Percentiles rank a stretch among this genome's conserved stretches.
Conservation (phyloP, 1,140 invertebrate genomes). For the Acromyrmex charruanus region DNA sequence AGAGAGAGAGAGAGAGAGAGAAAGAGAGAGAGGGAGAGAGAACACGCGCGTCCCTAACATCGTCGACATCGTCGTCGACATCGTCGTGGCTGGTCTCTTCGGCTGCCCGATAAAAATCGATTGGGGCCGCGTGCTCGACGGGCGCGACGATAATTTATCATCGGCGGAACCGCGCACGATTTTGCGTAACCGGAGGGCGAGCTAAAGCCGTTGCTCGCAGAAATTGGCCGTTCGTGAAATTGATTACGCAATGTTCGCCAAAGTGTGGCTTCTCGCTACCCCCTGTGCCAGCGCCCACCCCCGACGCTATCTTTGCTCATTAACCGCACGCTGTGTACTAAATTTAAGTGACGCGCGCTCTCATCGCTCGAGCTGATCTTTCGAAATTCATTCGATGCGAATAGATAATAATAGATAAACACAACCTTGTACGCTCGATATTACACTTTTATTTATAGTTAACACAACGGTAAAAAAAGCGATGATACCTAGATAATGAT, state of each 20-base stretch:
- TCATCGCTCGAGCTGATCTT: conserved; percentile 38
- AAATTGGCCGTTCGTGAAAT: conserved; percentile 76
- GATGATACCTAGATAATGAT: not conserved
- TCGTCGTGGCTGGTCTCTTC: conserved; percentile 14
- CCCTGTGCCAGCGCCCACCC: not conserved
- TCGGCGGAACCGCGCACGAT: conserved; percentile 70
- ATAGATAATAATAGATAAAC: conserved; percentile 47
- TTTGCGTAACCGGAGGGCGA: conserved; percentile 74
- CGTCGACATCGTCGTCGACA: conserved; percentile 14
- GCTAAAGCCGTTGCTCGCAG: conserved; percentile 64
- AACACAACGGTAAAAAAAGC: not conserved
- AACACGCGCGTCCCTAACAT: not conserved
- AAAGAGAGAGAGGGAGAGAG: conserved; percentile 1
- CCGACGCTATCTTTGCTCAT: conserved; percentile 55
- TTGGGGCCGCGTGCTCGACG: conserved; percentile 63
- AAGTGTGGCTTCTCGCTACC: conserved; percentile 49
- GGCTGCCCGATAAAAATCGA: conserved; percentile 68
- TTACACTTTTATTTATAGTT: not conserved
- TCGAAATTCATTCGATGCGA: conserved; percentile 39
- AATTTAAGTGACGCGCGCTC: conserved; percentile 38
- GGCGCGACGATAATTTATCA: conserved; percentile 74
- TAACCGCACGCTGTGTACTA: conserved; percentile 58
- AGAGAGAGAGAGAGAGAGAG: conserved; percentile 17
- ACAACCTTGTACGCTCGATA: conserved; percentile 21
- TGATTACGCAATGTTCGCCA: conserved; percentile 74